Conservation (phyloP, 2,797 vertebrate species). For the Petrocephalus sullivani region DNA sequence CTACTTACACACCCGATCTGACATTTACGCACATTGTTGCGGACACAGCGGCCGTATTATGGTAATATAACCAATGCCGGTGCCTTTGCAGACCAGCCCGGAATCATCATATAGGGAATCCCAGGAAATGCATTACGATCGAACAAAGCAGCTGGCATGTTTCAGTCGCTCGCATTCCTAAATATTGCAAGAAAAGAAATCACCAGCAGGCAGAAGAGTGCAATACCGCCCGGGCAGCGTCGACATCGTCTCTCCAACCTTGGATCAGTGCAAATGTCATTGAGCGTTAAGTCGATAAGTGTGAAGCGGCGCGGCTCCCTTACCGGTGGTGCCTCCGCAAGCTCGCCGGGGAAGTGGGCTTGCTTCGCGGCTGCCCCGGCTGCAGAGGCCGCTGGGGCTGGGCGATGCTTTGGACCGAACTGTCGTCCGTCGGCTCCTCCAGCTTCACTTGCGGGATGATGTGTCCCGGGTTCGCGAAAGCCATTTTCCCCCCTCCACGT, state of each 20-base stretch:
- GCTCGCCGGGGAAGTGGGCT: conserved; percentile 32
- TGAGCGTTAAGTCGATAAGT: neutral
- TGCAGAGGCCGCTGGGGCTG: conserved; percentile 30
- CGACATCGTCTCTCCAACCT: conserved; percentile 10
- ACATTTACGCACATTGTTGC: neutral
- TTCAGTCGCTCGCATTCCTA: neutral
- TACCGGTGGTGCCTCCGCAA: conserved; percentile 34
- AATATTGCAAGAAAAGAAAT: neutral
- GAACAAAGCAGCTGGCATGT: neutral
- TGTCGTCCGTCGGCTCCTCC: conserved; percentile 37
- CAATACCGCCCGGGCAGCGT: neutral
- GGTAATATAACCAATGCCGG: neutral
- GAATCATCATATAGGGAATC: neutral
- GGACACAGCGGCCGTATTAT: neutral
- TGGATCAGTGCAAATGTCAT: neutral
- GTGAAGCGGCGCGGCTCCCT: neutral
- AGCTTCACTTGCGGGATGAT: conserved; percentile 42
- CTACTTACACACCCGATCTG: neutral
- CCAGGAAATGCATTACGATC: neutral
- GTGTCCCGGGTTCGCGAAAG: conserved; percentile 36
- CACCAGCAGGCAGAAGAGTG: neutral
- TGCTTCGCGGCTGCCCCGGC: conserved; percentile 28
- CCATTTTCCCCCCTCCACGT: conserved; percentile 27
- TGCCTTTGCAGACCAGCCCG: neutral
- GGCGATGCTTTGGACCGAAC: conserved; percentile 29